Evolutionary conservation across 2,113 vertebrate genomes (phyloP).

Genomic region (Polypterus senegalus): DNA sequence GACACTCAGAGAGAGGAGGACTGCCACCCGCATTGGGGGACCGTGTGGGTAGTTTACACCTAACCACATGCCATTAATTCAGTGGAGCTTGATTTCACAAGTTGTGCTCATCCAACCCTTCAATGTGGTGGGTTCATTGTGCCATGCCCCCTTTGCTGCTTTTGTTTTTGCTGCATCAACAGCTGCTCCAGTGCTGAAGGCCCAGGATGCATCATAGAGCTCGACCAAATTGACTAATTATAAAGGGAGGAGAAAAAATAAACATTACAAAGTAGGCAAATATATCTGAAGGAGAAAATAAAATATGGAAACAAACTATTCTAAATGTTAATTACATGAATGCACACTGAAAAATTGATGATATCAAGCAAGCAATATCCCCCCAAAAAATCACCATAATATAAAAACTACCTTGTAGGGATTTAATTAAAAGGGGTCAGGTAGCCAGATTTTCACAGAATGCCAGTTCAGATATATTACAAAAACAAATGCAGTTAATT

Average conservation of each 20-base stretch:
- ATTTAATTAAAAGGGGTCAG: too few relatives aligned
- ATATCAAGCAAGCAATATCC: too few relatives aligned
- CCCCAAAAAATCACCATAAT: too few relatives aligned
- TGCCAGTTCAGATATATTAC: too few relatives aligned
- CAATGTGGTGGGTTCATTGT: slow-evolving; percentile 97
- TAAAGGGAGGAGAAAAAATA: slow-evolving; percentile 17
- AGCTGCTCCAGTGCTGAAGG: slow-evolving; percentile 97
- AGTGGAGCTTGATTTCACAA: slow-evolving; percentile 57
- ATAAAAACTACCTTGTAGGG: too few relatives aligned
- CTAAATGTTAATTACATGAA: too few relatives aligned
- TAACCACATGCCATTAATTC: slow-evolving; percentile 71
- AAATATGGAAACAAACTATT: too few relatives aligned
- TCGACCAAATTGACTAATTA: slow-evolving; percentile 94
- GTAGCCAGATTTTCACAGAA: too few relatives aligned
- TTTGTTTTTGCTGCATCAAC: slow-evolving; percentile 97
- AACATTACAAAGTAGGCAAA: not conserved
- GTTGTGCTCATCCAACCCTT: slow-evolving; percentile 47
- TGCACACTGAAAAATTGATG: too few relatives aligned
- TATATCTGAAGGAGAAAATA: too few relatives aligned
- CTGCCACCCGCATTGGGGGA: slow-evolving; percentile 61
- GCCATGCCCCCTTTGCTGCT: slow-evolving; percentile 91
- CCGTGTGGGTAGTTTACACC: slow-evolving; percentile 48
- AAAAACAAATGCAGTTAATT: too few relatives aligned
- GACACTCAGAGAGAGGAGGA: slow-evolving; percentile 60
- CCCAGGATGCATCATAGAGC: slow-evolving; percentile 97